phyloP scores from a whole-genome alignment of 2,113 vertebrate genomes.

The Oreochromis niloticus region DNA sequence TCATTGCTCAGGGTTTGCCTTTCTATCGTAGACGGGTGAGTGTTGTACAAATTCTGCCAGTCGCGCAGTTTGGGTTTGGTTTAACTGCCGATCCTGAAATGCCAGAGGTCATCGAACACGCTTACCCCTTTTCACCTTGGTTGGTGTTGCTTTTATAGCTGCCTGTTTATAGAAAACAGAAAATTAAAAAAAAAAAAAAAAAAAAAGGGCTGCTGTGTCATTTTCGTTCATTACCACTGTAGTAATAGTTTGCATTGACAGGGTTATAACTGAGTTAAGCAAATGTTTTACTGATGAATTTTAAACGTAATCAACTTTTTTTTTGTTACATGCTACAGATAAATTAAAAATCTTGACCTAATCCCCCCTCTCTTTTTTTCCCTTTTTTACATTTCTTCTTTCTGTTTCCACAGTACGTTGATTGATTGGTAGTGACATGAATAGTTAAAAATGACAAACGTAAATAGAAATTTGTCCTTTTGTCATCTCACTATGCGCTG shows the following conservation, averaged over 20 bases:
- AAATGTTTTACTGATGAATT: not conserved
- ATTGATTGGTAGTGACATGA: not conserved
- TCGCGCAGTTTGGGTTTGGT: not conserved
- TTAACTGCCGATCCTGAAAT: constrained; percentile 2
- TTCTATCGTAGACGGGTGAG: constrained; percentile 95
- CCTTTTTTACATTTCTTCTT: not conserved
- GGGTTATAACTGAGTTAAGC: not conserved
- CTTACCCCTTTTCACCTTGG: not conserved
- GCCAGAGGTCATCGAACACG: constrained; percentile 26
- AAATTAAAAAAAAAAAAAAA: not conserved
- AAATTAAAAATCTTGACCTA: not conserved
- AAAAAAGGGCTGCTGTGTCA: not conserved
- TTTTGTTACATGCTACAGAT: not conserved
- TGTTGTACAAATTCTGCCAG: not conserved
- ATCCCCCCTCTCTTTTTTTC: not conserved
- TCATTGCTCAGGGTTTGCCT: constrained; percentile 92
- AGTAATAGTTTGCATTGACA: not conserved
- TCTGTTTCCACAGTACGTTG: not conserved
- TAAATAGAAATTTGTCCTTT: not conserved
- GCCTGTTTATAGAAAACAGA: not conserved
- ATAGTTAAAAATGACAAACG: not conserved
- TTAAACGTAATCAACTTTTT: not conserved
- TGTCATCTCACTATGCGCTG: not conserved
- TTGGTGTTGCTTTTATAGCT: not conserved
- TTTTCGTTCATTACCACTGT: not conserved